Percentiles rank a stretch among this genome's conserved stretches.
These are phyloP conservation scores for Napeogenes sylphis DNA, from an alignment of 2,888 invertebrate species.

Conservation along the genomic window DNA sequence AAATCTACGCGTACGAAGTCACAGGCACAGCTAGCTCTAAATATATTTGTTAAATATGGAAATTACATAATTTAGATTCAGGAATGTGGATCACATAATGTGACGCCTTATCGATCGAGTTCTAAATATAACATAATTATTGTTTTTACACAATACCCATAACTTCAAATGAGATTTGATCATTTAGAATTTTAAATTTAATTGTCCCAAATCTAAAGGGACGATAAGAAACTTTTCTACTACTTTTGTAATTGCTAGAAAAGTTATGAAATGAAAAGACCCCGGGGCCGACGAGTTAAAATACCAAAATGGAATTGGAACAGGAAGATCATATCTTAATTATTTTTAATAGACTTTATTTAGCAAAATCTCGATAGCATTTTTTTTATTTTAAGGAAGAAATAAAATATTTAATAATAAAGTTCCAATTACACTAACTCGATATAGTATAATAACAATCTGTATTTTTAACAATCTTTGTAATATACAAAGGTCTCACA, in stretches of 20 bases:
- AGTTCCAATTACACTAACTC: neutral
- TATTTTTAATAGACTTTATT: no score
- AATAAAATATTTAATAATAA: no score
- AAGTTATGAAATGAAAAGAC: constrained; percentile 59
- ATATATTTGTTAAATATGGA: no score
- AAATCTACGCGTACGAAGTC: no score
- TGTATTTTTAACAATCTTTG: neutral
- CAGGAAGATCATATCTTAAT: constrained; percentile 34
- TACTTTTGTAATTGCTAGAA: constrained; percentile 67
- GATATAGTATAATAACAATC: neutral
- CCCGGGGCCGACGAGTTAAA: constrained; percentile 47
- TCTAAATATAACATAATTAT: no score
- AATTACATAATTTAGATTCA: no score
- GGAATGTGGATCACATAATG: no score
- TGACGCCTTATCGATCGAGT: no score
- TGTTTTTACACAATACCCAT: neutral
- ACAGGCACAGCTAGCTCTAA: no score
- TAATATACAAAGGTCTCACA: constrained; percentile 7
- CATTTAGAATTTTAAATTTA: constrained; percentile 55
- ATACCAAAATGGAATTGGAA: constrained; percentile 48
- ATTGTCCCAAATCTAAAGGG: constrained; percentile 53
- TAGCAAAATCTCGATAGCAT: no score
- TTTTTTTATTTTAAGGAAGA: no score
- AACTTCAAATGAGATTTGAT: constrained; percentile 37
- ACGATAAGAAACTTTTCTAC: constrained; percentile 60